Conservation (phyloP, 2,888 invertebrate species). For the Quadroppia sp. region DNA sequence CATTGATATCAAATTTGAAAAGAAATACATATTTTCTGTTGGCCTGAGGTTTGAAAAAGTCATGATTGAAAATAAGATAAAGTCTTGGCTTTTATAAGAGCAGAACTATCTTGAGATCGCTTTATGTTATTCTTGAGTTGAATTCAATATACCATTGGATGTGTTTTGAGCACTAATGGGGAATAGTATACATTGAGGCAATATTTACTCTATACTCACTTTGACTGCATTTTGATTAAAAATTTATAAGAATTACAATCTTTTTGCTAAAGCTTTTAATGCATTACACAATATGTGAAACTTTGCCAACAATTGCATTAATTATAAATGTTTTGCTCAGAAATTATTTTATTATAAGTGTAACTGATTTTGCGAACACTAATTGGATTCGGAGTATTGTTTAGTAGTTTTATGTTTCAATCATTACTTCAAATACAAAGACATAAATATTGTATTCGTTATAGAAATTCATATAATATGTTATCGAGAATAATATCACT, state of each 20-base stretch:
- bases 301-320: neutral
- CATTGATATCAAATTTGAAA: neutral
- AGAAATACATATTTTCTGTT: neutral
- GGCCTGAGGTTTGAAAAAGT: neutral
- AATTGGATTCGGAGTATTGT: neutral
- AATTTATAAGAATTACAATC: slow-evolving; percentile 23
- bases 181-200: neutral
- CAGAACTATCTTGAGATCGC: neutral
- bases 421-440: too few relatives aligned
- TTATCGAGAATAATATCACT: too few relatives aligned
- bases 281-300: neutral
- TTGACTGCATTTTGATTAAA: neutral
- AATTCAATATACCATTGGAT: neutral
- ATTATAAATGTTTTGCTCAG: slow-evolving; percentile 2
- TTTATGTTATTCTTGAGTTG: neutral
- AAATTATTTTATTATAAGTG: neutral
- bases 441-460: too few relatives aligned
- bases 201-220: neutral
- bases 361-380: neutral
- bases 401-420: neutral
- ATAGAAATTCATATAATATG: too few relatives aligned
- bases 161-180: neutral
- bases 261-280: slow-evolving; percentile 1
- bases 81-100: neutral
- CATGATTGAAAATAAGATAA: neutral